These are phyloP conservation scores for Ochlodes sylvanus DNA, from an alignment of 2,888 invertebrate genomes.

Conservation along the genomic window DNA sequence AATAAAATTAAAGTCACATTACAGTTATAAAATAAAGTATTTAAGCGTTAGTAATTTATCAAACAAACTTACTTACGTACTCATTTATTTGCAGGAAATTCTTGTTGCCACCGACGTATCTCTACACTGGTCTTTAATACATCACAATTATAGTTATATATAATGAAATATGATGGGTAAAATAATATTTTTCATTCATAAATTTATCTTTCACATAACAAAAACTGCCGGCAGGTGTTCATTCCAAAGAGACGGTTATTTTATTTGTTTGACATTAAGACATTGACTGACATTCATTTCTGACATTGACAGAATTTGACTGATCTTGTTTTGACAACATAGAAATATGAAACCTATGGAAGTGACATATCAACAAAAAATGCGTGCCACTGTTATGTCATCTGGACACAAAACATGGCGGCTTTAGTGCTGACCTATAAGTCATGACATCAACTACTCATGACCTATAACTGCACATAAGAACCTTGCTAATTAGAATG, in stretches of 20 bases:
- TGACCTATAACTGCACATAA: too few species aligned
- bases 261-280: conserved; percentile 2
- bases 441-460: too few species aligned
- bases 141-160: conserved; percentile 6
- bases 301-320: not conserved
- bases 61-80: conserved; percentile 42
- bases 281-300: not conserved
- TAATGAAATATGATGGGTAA: conserved; percentile 22
- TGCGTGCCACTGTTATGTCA: too few species aligned
- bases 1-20: too few species aligned
- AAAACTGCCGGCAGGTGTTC: conserved; percentile 45
- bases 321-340: not conserved
- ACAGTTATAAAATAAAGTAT: too few species aligned
- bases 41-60: not conserved
- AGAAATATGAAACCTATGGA: too few species aligned
- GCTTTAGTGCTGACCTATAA: too few species aligned
- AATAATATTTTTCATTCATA: conserved; percentile 60
- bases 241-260: conserved; percentile 43
- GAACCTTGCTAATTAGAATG: too few species aligned
- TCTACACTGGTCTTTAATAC: not conserved
- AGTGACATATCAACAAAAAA: too few species aligned
- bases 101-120: not conserved
- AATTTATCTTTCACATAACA: conserved; percentile 46
- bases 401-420: too few species aligned
- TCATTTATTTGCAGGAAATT: conserved; percentile 41